These are phyloP conservation scores for Ivindomyrus marchei DNA, from an alignment of 2,113 vertebrate species.

Conservation along the genomic window DNA sequence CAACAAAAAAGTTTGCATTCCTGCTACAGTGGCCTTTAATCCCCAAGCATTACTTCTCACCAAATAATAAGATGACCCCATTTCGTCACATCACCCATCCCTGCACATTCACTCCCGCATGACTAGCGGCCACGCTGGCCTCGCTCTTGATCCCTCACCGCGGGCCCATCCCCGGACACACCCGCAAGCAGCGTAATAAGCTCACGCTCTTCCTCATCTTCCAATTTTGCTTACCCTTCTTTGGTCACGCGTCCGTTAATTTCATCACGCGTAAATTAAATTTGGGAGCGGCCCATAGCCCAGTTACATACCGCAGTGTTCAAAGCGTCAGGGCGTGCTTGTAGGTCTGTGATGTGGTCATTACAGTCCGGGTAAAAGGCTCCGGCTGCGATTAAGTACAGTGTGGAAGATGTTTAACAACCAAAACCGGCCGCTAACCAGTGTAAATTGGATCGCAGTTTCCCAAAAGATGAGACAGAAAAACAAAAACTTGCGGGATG, in stretches of 20 bases:
- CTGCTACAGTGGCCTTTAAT: not conserved
- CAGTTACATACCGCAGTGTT: not conserved
- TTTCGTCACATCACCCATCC: not conserved
- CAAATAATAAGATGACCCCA: not conserved
- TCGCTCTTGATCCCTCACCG: not conserved
- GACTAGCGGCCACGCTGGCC: not conserved
- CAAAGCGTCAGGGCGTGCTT: not conserved
- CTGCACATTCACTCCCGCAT: not conserved
- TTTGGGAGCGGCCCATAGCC: not conserved
- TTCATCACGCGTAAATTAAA: not conserved
- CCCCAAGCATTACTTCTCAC: not conserved
- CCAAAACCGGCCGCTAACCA: not conserved
- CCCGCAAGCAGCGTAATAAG: not conserved
- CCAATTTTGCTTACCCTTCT: not conserved
- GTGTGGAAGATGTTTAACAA: not conserved
- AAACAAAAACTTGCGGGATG: not conserved
- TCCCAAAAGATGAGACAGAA: not conserved
- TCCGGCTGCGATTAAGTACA: not conserved
- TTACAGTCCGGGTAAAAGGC: not conserved
- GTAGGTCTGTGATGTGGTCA: not conserved
- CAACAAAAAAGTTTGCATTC: not conserved
- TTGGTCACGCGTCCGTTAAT: not conserved
- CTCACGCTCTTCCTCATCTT: not conserved
- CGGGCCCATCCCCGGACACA: not conserved
- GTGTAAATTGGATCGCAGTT: not conserved